Evolutionary conservation across 1,140 invertebrate species (phyloP).

Genomic region (Bursaphelenchus mucronatus): DNA sequence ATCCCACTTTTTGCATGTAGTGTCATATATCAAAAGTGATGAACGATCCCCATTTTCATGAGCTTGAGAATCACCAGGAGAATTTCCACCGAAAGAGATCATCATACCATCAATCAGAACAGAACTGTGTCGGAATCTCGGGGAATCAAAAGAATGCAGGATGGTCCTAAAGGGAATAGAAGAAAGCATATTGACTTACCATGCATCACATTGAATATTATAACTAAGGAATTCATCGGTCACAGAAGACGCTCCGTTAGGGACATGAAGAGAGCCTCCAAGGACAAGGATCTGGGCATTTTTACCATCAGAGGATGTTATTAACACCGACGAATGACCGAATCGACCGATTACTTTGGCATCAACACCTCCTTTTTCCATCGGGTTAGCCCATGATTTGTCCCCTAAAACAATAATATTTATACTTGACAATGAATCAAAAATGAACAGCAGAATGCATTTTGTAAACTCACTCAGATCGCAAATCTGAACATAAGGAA

Average conservation of each 20-base stretch:
- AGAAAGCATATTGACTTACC: constrained; percentile 7
- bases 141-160: constrained; percentile 45
- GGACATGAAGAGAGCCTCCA: no score
- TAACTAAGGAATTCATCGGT: constrained; percentile 47
- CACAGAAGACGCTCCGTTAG: constrained; percentile 37
- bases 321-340: constrained; percentile 52
- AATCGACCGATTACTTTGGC: constrained; percentile 49
- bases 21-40: constrained; percentile 47
- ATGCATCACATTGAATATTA: constrained; percentile 23
- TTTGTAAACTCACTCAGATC: constrained; percentile 45
- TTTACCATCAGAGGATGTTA: constrained; percentile 10
- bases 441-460: not conserved
- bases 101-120: constrained; percentile 57
- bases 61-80: constrained; percentile 50
- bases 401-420: constrained; percentile 38
- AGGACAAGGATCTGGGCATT: no score
- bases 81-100: constrained; percentile 56
- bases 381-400: constrained; percentile 35
- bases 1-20: constrained; percentile 51
- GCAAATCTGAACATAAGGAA: constrained; percentile 55
- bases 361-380: constrained; percentile 31
- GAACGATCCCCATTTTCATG: constrained; percentile 54
- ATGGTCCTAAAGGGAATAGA: constrained; percentile 31
- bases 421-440: not conserved
- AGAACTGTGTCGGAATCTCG: constrained; percentile 51